Conservation (phyloP, 1,140 invertebrate genomes). For the Cyrtorhinus lividipennis region DNA sequence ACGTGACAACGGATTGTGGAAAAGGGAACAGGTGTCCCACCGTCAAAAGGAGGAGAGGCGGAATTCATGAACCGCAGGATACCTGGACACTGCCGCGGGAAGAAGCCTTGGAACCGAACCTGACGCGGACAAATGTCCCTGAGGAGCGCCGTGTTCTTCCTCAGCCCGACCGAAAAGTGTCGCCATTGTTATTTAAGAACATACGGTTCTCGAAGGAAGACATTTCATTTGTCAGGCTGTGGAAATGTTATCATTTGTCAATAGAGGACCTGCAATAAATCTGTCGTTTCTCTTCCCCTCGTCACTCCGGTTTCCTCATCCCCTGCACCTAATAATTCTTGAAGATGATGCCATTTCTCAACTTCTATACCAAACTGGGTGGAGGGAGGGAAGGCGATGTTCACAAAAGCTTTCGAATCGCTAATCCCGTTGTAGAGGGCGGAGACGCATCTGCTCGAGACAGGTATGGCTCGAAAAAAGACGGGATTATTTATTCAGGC, state of each 20-base stretch:
- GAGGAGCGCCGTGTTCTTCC: neutral
- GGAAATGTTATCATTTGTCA: conserved; percentile 10
- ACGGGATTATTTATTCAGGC: conserved; percentile 1
- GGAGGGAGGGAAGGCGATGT: neutral
- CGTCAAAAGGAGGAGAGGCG: neutral
- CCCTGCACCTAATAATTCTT: neutral
- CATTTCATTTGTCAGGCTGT: neutral
- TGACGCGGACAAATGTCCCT: neutral
- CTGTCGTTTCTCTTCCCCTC: neutral
- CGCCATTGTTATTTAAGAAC: conserved; percentile 1
- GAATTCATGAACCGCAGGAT: neutral
- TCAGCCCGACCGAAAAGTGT: neutral
- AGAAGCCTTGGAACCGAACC: neutral
- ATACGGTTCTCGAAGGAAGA: neutral
- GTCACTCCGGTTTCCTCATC: neutral
- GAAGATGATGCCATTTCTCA: conserved; percentile 3
- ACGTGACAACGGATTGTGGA: neutral
- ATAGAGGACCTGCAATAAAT: neutral
- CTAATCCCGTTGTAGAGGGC: neutral
- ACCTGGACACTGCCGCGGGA: neutral
- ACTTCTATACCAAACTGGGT: neutral
- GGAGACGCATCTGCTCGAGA: neutral
- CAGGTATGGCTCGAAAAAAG: neutral
- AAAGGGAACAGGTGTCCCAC: neutral
- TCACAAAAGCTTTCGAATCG: conserved; percentile 7